phyloP scores from a whole-genome alignment of 2,113 vertebrate genomes.

The Chiloscyllium plagiosum region DNA sequence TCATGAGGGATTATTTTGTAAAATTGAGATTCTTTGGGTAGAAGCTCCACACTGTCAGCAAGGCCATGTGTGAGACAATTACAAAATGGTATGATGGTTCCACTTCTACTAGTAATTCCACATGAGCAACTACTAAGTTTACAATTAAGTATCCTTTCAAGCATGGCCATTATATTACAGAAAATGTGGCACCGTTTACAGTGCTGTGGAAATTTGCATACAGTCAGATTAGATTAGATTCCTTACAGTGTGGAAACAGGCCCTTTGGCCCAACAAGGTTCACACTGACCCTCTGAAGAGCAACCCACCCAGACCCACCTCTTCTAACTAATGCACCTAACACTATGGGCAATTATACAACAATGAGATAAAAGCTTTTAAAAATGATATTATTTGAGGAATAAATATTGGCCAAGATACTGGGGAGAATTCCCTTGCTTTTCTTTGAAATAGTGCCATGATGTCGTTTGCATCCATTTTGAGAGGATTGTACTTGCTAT shows the following conservation, averaged over 20 bases:
- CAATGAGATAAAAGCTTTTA: neutral
- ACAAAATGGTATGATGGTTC: neutral
- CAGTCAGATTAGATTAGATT: neutral
- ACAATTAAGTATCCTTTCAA: neutral
- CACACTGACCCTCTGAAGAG: too few species aligned
- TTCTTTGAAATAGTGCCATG: neutral
- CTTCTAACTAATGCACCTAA: too few species aligned
- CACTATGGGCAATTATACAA: neutral
- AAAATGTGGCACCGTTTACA: too few species aligned
- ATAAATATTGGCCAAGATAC: neutral
- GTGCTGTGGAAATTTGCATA: too few species aligned
- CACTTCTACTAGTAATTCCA: neutral
- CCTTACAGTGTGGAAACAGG: too few species aligned
- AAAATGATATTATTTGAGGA: neutral
- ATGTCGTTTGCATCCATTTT: neutral
- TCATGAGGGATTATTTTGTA: neutral
- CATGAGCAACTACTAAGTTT: neutral
- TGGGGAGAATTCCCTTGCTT: neutral
- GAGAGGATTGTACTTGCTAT: neutral
- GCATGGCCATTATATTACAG: too few species aligned
- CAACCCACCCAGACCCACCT: too few species aligned
- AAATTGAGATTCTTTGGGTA: neutral
- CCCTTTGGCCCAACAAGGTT: too few species aligned
- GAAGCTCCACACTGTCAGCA: neutral
- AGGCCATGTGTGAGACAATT: neutral